Evolutionary conservation across 1,140 invertebrate species (phyloP), one percentile per base, ranked within the genome.

Genomic region (Parapsyche elsis): DNA sequence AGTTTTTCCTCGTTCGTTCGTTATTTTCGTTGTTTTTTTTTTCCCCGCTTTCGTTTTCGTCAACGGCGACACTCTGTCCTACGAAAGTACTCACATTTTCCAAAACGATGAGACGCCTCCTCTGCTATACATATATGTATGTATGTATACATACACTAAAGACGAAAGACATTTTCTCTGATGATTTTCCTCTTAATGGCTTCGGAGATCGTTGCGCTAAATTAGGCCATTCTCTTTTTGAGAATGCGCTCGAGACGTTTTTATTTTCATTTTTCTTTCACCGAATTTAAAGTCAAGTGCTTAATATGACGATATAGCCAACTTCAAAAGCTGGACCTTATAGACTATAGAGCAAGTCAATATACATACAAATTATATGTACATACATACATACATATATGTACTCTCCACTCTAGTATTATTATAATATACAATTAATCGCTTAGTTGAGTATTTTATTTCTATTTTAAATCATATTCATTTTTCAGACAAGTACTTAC

Each of bases 101-200:
- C 12, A 12, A n/a, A 61, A 61, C n/a, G 57, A 61, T 9, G 57
- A 61, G 16, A 61, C n/a, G 16, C 57, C 19, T 61, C 16, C 9
- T 9, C 7, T 9, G 14, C 12, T 2, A 57, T n/a, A 57, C 14
- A 57, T n/a, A 57, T 14, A 46, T 9, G 53, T n/a, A 57, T 57
- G 14, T 57, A 57, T 57, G 53, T n/a, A 57, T 16, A 61, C 9
- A 16, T 5, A 19, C 16, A 19, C n/a, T 21, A 19, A 26, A 67
- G 64, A 67, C 64, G 23, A n/a, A 67, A n/a, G 64, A 67, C 23
- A 67, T 67, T 67, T 67, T 67, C 64, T 1, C 21, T 30, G 64
- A 67, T 67, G 64, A 67, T 67, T 67, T 26, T 26, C 64, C 19
- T 67, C 64, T 67, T 67, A 67, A 67, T 67, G 64, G 21, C 64